These are phyloP conservation scores for Dastarcus helophoroides DNA, from an alignment of 2,888 invertebrate genomes.

Conservation along the genomic window DNA sequence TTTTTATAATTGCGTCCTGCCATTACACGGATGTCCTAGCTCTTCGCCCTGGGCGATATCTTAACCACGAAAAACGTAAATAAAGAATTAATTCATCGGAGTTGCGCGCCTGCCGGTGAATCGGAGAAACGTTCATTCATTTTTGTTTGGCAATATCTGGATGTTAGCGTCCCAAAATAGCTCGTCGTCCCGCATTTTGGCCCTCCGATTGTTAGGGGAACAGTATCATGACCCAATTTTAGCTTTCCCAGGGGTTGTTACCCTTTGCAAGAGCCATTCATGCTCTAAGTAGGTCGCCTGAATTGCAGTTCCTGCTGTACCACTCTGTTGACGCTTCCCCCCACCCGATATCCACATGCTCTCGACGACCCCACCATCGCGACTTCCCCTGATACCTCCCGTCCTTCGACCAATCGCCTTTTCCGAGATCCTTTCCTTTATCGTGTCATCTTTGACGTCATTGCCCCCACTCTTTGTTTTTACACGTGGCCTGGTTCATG, in stretches of 20 bases:
- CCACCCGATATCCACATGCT: conserved; percentile 5
- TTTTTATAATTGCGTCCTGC: no score
- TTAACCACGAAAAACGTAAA: no score
- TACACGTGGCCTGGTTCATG: conserved; percentile 27
- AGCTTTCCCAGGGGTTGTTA: conserved; percentile 34
- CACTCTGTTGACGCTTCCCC: conserved; percentile 9
- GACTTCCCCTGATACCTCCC: conserved; percentile 20
- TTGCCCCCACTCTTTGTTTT: conserved; percentile 25
- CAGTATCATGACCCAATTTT: conserved; percentile 29
- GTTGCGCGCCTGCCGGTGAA: no score
- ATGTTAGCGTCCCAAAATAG: no score
- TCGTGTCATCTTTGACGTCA: conserved; percentile 28
- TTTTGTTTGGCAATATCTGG: no score
- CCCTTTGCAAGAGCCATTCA: conserved; percentile 32
- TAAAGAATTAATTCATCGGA: no score
- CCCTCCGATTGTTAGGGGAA: no score
- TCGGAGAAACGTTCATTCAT: no score
- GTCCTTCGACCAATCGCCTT: conserved; percentile 15
- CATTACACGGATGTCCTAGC: no score
- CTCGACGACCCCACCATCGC: conserved; percentile 10
- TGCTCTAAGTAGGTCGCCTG: conserved; percentile 30
- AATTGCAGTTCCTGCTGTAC: conserved; percentile 22
- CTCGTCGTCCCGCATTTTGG: no score
- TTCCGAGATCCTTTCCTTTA: conserved; percentile 16
- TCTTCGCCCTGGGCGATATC: no score